Base-by-base conservation (phyloP, 2,113 vertebrate species). In the Thymallus thymallus region DNA sequence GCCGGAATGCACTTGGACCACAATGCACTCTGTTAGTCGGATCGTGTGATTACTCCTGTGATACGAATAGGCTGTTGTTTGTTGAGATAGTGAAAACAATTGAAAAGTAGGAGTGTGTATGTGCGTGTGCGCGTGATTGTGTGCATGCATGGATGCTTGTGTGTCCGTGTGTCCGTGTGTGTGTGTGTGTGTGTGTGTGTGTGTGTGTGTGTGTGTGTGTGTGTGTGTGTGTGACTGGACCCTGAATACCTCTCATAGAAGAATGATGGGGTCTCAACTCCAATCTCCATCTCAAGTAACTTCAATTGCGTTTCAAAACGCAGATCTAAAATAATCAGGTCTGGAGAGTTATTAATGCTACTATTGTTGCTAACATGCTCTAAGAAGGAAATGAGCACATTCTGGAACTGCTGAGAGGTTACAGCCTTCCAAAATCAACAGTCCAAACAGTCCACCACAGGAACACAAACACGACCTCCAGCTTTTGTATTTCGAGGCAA, bases 221-320 rank as follows among this genome's bases (percentile, higher is more conserved):
- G 60, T 60, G 60, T 24, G 51, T 64, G 67, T 23, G n/a, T 68
- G 23, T 67, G 48, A 35, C 55, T 71, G 13, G 56, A 62, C 58
- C 35, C 70, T 32, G 6, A 48, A 56, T 45, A 45, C 81, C 77
- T 46, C 67, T 63, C 74, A 84, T 79, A 82, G 74, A 79, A 73
- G 46, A 84, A 79, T 76, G 48, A 51, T 73, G 60, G 76, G 77
- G 35, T 87, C 86, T 85, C 68, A 51, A 14, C 48, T 51, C 16
- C 14, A 1, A 18, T 70, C 51, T 20, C 56, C 56, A 6, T 22
- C 7, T 60, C 7, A 22, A 60, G 18, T 60, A 51, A 51, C 16
- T 41, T 41, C 35, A 12, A 41, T 41, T 41, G 35, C 9, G 0
- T 60, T 60, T 60, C n/a, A 22, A 22, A 60, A 22, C 16, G 18